Conservation (phyloP, 2,888 invertebrate genomes). For the Apodemia zela region DNA sequence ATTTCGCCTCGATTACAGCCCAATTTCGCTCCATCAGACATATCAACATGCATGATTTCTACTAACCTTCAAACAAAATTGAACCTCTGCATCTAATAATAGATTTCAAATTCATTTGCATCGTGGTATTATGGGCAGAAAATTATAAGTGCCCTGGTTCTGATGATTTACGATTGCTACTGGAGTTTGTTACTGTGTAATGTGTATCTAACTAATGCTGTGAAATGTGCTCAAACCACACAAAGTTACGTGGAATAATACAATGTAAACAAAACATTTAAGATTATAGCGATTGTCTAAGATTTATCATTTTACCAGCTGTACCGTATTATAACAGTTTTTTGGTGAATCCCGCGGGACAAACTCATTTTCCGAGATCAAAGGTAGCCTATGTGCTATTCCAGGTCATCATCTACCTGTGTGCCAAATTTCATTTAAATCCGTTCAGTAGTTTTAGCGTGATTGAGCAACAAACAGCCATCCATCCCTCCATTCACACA, state of each 20-base stretch:
- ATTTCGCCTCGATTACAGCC: constrained; percentile 8
- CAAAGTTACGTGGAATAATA: not conserved
- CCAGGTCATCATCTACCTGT: no score
- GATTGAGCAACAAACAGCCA: no score
- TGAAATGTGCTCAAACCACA: not conserved
- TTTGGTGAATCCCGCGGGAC: no score
- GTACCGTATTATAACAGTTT: no score
- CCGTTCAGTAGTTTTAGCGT: no score
- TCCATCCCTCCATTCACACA: no score
- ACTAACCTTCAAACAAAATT: constrained; percentile 28
- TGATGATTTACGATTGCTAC: constrained; percentile 13
- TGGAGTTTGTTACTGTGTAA: not conserved
- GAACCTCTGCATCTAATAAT: constrained; percentile 9
- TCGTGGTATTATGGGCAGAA: not conserved
- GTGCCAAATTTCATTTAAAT: no score
- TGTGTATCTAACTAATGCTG: not conserved
- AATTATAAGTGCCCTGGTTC: constrained; percentile 11
- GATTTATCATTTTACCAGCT: no score
- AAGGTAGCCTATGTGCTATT: no score
- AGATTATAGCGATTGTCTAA: no score
- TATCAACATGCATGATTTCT: constrained; percentile 37
- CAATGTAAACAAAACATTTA: not conserved
- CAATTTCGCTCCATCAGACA: constrained; percentile 16
- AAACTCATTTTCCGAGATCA: no score
- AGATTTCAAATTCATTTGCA: constrained; percentile 11